Evolutionary conservation across 2,888 invertebrate species (phyloP).

Genomic region (Andrena bicolor): DNA sequence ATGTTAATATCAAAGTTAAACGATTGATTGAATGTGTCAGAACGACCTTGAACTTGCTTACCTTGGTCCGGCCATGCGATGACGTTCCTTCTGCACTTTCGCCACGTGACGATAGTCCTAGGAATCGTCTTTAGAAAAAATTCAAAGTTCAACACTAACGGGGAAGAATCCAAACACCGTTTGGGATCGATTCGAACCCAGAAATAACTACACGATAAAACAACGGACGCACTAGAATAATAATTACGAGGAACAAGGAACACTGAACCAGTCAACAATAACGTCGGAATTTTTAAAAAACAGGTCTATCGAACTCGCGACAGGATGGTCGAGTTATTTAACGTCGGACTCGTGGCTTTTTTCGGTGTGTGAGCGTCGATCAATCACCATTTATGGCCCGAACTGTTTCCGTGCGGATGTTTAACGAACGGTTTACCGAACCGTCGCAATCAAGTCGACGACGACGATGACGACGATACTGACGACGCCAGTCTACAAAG

Average conservation of each 20-base stretch:
- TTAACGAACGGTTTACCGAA: constrained; percentile 9
- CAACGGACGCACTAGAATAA: constrained; percentile 1
- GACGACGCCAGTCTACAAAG: constrained; percentile 65
- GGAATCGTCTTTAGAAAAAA: constrained; percentile 10
- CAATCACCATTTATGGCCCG: neutral
- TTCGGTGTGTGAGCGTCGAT: neutral
- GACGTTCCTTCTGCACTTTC: constrained; percentile 54
- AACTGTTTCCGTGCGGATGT: neutral
- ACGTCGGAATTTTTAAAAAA: constrained; percentile 16
- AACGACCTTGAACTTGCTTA: constrained; percentile 59
- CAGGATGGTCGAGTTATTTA: neutral
- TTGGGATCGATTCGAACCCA: neutral
- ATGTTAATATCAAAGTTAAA: neutral
- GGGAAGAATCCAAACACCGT: neutral
- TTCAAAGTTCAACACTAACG: neutral
- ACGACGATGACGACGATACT: constrained; percentile 59
- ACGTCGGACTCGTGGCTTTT: neutral
- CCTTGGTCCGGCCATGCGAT: constrained; percentile 70
- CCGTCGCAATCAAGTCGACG: constrained; percentile 47
- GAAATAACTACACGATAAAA: neutral
- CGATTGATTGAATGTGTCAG: neutral
- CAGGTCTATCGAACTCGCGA: constrained; percentile 5
- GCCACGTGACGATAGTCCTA: constrained; percentile 58
- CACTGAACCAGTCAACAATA: constrained; percentile 23
- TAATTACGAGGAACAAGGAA: constrained; percentile 1